Conservation (phyloP, 2,888 invertebrate genomes). For the Ypsolopha sequella region DNA sequence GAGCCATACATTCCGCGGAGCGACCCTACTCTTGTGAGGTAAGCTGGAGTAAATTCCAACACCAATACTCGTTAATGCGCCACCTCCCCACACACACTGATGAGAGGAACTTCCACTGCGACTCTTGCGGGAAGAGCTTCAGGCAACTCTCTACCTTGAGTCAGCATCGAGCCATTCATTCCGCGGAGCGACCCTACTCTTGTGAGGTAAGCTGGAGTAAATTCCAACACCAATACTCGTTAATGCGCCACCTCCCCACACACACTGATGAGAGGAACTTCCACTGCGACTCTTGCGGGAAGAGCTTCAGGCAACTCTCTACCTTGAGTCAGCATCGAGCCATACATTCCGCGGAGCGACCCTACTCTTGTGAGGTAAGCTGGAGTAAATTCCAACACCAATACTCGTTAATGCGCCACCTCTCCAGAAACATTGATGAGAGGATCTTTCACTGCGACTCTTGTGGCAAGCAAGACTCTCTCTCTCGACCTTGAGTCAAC, state of each 20-base stretch:
- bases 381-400: constrained; percentile 76
- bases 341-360: constrained; percentile 82
- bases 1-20: constrained; percentile 83
- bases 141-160: constrained; percentile 81
- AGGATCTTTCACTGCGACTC: constrained; percentile 80
- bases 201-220: constrained; percentile 70
- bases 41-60: constrained; percentile 69
- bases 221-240: constrained; percentile 81
- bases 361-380: constrained; percentile 76
- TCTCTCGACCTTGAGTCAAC: constrained; percentile 81
- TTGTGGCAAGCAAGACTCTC: constrained; percentile 81
- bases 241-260: constrained; percentile 81
- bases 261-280: constrained; percentile 84
- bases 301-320: constrained; percentile 81
- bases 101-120: constrained; percentile 81
- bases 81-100: constrained; percentile 84
- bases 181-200: constrained; percentile 78
- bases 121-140: constrained; percentile 80
- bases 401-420: constrained; percentile 80
- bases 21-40: constrained; percentile 80
- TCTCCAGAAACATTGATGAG: constrained; percentile 83
- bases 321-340: constrained; percentile 82
- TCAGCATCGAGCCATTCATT: constrained; percentile 84
- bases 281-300: constrained; percentile 79
- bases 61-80: constrained; percentile 81